These are phyloP conservation scores for Semotilus atromaculatus DNA, from an alignment of 2,797 vertebrate genomes.

Conservation along the genomic window DNA sequence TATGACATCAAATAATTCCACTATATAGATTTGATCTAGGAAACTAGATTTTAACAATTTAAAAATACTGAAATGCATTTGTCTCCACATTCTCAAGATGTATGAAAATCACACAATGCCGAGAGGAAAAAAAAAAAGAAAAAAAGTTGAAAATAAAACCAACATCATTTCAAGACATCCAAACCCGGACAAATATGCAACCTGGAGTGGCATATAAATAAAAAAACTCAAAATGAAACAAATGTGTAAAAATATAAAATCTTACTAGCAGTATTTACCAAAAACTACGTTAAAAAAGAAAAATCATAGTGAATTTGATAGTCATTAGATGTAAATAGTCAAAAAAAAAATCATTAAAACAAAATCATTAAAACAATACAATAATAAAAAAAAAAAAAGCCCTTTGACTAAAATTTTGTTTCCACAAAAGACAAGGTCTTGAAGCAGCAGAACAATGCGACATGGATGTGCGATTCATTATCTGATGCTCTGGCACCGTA, in stretches of 20 bases:
- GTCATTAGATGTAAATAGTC: slow-evolving; percentile 79
- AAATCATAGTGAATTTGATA: slow-evolving; percentile 78
- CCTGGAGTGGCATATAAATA: slow-evolving; percentile 91
- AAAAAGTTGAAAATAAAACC: slow-evolving; percentile 51
- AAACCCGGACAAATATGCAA: slow-evolving; percentile 70
- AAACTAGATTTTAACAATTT: slow-evolving; percentile 99
- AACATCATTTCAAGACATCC: slow-evolving; percentile 89
- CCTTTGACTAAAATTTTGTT: slow-evolving; percentile 74
- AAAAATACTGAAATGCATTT: slow-evolving; percentile 99
- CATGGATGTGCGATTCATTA: slow-evolving; percentile 46
- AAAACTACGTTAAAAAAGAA: slow-evolving; percentile 81
- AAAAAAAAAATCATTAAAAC: slow-evolving; percentile 26
- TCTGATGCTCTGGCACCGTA: slow-evolving; percentile 31
- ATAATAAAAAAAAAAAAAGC: slow-evolving; percentile 78
- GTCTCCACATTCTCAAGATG: slow-evolving; percentile 84
- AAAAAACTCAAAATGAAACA: slow-evolving; percentile 81
- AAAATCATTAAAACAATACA: slow-evolving; percentile 33
- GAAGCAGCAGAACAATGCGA: slow-evolving; percentile 50
- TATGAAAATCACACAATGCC: slow-evolving; percentile 93
- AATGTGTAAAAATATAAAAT: slow-evolving; percentile 90
- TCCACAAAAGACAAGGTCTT: slow-evolving; percentile 63
- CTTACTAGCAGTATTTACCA: slow-evolving; percentile 81
- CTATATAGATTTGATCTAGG: slow-evolving; percentile 95
- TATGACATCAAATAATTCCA: slow-evolving; percentile 98
- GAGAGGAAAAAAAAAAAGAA: slow-evolving; percentile 71